These are phyloP conservation scores for Sarcoramphus papa DNA, from an alignment of 2,797 vertebrate species.

Conservation along the genomic window DNA sequence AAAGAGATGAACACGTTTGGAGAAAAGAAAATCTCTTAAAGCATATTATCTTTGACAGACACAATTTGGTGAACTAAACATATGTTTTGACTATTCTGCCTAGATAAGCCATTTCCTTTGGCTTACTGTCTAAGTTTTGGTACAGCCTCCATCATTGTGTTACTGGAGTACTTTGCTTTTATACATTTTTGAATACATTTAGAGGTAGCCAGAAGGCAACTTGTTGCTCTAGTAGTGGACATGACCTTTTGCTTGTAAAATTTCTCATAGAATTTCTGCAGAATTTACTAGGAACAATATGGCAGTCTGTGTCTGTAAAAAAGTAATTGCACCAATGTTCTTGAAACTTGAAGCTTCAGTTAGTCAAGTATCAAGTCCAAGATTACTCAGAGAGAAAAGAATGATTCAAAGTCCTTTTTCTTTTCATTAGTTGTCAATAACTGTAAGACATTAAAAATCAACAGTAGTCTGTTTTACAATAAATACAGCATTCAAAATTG, in stretches of 20 bases:
- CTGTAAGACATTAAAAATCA: background rate
- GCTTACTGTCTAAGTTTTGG: background rate
- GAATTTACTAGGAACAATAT: background rate
- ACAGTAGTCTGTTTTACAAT: background rate
- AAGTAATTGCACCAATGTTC: background rate
- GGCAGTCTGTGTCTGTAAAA: background rate
- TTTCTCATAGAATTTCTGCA: background rate
- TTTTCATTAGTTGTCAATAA: background rate
- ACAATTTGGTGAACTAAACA: background rate
- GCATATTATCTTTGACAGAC: background rate
- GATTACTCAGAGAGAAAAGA: background rate
- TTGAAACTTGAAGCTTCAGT: background rate
- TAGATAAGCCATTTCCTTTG: background rate
- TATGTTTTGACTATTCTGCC: background rate
- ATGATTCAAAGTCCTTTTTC: background rate
- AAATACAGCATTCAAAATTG: background rate
- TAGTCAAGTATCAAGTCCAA: background rate
- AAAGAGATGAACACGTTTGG: background rate
- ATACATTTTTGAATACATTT: background rate
- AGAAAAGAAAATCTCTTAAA: background rate
- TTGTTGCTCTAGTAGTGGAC: background rate
- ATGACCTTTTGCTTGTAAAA: background rate
- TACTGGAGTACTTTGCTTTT: background rate
- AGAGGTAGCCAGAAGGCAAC: background rate
- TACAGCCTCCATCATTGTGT: background rate